These are phyloP conservation scores for Ceratoteleas bidentatus DNA, from an alignment of 1,140 invertebrate species.

Conservation along the genomic window DNA sequence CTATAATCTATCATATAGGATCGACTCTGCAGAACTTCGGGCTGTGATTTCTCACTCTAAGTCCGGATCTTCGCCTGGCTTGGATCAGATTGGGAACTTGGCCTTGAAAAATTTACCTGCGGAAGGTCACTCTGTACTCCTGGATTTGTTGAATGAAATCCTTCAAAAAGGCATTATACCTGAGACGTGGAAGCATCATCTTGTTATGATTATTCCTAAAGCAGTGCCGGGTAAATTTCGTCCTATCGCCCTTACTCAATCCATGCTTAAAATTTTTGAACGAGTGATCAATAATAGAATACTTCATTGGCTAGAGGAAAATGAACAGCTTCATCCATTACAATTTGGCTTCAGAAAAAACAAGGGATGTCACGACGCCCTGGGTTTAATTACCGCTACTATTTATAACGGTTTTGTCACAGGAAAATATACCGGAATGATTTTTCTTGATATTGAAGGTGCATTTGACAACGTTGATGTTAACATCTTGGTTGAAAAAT, in stretches of 20 bases:
- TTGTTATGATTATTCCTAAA: not conserved
- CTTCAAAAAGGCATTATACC: not conserved
- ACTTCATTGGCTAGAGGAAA: not conserved
- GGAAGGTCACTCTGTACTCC: not conserved
- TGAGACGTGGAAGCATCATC: not conserved
- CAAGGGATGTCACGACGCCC: not conserved
- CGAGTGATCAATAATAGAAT: not conserved
- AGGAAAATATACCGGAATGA: not conserved
- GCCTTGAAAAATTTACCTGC: not conserved
- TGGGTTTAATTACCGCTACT: not conserved
- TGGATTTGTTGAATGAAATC: not conserved
- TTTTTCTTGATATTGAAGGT: constrained; percentile 33
- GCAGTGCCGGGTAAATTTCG: not conserved
- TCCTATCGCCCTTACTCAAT: not conserved
- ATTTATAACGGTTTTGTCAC: not conserved
- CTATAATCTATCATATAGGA: not conserved
- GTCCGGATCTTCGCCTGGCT: not conserved
- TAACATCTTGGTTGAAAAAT: constrained; percentile 4
- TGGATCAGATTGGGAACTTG: not conserved
- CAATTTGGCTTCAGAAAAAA: not conserved
- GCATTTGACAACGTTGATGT: constrained; percentile 33
- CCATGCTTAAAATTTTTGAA: not conserved
- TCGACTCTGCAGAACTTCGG: not conserved
- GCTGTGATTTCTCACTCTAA: not conserved
- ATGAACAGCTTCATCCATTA: not conserved